Percentiles rank a stretch among this genome's conserved stretches.
Conservation (phyloP, 2,113 vertebrate species). For the Paradisaea rubra region DNA sequence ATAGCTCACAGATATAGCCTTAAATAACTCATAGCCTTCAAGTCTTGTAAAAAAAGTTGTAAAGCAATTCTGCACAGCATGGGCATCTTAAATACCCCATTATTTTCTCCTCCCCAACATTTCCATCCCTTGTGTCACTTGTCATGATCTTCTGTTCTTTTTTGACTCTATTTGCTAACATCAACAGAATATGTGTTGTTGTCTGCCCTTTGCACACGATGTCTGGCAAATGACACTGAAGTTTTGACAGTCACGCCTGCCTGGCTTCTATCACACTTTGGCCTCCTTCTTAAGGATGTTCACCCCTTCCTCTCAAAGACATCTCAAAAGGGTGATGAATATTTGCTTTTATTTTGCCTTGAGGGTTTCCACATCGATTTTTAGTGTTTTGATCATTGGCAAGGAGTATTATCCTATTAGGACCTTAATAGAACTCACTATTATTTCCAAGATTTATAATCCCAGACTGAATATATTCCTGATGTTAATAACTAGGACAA, state of each 20-base stretch:
- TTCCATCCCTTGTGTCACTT: not conserved
- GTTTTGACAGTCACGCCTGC: not conserved
- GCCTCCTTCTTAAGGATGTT: not conserved
- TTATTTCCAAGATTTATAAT: conserved; percentile 13
- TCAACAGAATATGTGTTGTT: not conserved
- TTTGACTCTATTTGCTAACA: not conserved
- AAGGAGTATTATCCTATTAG: not conserved
- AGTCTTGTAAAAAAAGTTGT: not conserved
- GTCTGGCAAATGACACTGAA: not conserved
- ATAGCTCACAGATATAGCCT: not conserved
- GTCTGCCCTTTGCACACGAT: not conserved
- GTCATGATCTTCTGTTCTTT: not conserved
- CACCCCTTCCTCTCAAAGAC: not conserved
- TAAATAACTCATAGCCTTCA: not conserved
- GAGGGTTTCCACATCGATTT: not conserved
- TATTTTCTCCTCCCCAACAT: not conserved
- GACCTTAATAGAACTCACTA: not conserved
- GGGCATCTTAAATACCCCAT: not conserved
- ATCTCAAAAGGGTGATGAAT: not conserved
- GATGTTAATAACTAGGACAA: not conserved
- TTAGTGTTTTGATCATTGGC: not conserved
- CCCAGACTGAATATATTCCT: not conserved
- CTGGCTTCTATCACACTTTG: not conserved
- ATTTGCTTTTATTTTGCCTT: not conserved
- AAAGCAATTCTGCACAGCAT: not conserved